A percentile compares a stretch with the other conserved stretches of the same genome.
Conservation (phyloP, 2,113 vertebrate species). For the Hippoglossus stenolepis region DNA sequence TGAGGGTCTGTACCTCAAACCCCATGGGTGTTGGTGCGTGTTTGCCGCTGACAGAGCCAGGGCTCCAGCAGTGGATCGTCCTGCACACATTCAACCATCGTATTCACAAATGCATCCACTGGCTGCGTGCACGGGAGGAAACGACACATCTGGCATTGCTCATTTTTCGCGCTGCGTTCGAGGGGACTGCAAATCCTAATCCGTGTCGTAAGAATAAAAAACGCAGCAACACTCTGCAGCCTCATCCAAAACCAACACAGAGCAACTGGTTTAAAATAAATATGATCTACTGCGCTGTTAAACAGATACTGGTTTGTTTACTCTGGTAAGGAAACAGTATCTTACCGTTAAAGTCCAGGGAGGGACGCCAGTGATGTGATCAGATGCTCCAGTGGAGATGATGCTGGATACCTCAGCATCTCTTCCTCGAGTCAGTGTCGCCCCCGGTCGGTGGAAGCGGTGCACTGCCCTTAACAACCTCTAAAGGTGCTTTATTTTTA, state of each 20-base stretch:
- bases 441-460: conserved; percentile 47
- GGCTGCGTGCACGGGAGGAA: conserved; percentile 5
- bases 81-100: conserved; percentile 31
- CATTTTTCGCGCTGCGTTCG: conserved; percentile 34
- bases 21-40: conserved; percentile 45
- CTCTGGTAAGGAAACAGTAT: conserved; percentile 21
- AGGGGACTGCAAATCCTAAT: conserved; percentile 31
- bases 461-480: neutral
- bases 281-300: neutral
- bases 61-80: conserved; percentile 39
- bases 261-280: conserved; percentile 35
- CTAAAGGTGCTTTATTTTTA: neutral
- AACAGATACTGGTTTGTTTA: neutral
- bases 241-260: conserved; percentile 26
- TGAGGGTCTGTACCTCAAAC: conserved; percentile 39
- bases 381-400: conserved; percentile 68
- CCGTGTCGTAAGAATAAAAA: neutral
- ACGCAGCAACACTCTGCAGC: conserved; percentile 39
- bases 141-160: conserved; percentile 56
- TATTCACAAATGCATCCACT: conserved; percentile 19
- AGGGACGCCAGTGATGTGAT: conserved; percentile 49
- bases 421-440: conserved; percentile 22
- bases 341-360: conserved; percentile 69
- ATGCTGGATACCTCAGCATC: conserved; percentile 29
- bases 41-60: conserved; percentile 70